phyloP scores from a whole-genome alignment of 37 sponge, comb jelly and placozoan genomes.

The Agelas oroides region DNA sequence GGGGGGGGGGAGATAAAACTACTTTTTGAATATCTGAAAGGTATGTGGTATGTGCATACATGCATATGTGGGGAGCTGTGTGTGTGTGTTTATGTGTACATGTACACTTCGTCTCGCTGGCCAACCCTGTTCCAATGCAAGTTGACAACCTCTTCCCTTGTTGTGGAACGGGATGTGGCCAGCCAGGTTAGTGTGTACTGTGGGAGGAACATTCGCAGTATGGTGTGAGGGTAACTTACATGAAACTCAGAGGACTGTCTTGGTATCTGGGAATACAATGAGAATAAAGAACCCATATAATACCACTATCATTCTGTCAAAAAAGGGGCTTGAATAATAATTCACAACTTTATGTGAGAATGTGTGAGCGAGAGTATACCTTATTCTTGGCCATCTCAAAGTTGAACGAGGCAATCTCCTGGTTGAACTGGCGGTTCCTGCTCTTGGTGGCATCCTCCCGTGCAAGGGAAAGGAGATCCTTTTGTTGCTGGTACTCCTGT shows the following conservation, averaged over 20 bases:
- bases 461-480: conserved; percentile 50
- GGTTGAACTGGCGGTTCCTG: conserved; percentile 11
- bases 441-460: conserved; percentile 47
- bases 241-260: conserved; percentile 17
- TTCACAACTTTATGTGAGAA: too few species aligned
- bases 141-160: too few species aligned
- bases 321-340: too few species aligned
- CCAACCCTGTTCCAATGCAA: neutral
- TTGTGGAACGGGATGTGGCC: too few species aligned
- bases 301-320: too few species aligned
- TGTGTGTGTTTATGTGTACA: neutral
- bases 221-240: conserved; percentile 21
- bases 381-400: neutral
- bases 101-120: neutral
- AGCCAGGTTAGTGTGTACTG: too few species aligned
- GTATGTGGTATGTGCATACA: too few species aligned
- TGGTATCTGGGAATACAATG: neutral
- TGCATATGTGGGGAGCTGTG: too few species aligned
- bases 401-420: conserved; percentile 35
- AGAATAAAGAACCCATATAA: neutral
- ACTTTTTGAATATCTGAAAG: neutral
- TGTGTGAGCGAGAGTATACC: neutral
- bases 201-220: neutral
- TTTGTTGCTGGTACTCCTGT: conserved; percentile 71
- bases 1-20: neutral